These are phyloP conservation scores for Archips crataeganus DNA, from an alignment of 2,888 invertebrate genomes.

Conservation along the genomic window DNA sequence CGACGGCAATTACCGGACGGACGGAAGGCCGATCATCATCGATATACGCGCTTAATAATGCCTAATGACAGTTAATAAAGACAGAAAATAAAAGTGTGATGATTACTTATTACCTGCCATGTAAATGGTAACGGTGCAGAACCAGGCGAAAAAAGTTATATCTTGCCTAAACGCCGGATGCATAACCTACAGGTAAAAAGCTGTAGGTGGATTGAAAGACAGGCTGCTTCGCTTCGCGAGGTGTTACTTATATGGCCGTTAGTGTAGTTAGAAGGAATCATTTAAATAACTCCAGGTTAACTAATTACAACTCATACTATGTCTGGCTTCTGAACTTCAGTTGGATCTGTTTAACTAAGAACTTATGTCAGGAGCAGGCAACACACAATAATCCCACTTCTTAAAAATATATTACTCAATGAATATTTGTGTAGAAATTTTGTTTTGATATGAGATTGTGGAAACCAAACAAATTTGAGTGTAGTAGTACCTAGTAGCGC, in stretches of 20 bases:
- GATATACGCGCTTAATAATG: slow-evolving; percentile 83
- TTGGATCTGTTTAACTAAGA: not conserved
- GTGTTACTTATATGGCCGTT: not conserved
- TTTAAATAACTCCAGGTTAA: not conserved
- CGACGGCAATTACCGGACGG: slow-evolving; percentile 79
- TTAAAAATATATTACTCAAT: too few relatives aligned
- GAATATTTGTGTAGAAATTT: too few relatives aligned
- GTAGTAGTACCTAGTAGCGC: too few relatives aligned
- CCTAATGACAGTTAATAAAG: slow-evolving; percentile 85
- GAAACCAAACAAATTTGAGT: too few relatives aligned
- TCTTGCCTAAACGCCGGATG: slow-evolving; percentile 33
- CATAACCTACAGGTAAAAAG: slow-evolving; percentile 28
- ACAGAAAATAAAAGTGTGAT: slow-evolving; percentile 81
- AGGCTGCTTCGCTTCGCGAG: slow-evolving; percentile 7
- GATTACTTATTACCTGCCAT: slow-evolving; percentile 75
- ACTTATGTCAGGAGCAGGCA: too few relatives aligned
- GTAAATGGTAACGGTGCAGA: slow-evolving; percentile 60
- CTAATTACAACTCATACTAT: not conserved
- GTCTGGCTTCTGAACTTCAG: not conserved
- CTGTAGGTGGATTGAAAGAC: slow-evolving; percentile 18
- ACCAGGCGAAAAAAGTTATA: slow-evolving; percentile 44
- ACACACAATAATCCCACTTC: too few relatives aligned
- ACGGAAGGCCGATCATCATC: slow-evolving; percentile 84
- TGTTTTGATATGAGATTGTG: too few relatives aligned
- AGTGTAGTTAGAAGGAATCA: not conserved